A percentile compares a stretch with the other conserved stretches of the same genome.
Conservation (phyloP, 2,888 invertebrate species). For the Metacarcinus magister region DNA sequence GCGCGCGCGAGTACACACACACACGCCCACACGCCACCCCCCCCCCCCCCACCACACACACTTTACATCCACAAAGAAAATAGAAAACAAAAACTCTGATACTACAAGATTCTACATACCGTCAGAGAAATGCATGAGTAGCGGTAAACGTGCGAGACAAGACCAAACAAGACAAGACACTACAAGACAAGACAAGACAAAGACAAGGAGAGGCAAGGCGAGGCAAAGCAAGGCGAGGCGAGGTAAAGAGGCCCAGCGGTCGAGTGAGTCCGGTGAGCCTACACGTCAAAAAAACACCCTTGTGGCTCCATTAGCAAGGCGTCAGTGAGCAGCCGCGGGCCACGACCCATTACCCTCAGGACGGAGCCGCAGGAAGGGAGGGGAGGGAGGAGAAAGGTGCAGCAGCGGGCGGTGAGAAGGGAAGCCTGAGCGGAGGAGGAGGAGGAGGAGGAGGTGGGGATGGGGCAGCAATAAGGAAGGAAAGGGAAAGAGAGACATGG, state of each 20-base stretch:
- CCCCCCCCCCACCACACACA: not conserved
- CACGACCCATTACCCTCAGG: conserved; percentile 23
- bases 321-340: not conserved
- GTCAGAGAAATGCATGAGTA: too few relatives aligned
- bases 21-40: not conserved
- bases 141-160: too few relatives aligned
- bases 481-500: not conserved
- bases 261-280: not conserved
- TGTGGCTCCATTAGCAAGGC: not conserved
- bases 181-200: not conserved
- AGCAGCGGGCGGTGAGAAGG: not conserved
- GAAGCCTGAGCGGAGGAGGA: not conserved
- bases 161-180: too few relatives aligned
- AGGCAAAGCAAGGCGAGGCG: not conserved
- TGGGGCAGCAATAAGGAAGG: not conserved
- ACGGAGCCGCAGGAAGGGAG: not conserved
- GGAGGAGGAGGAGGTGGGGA: not conserved
- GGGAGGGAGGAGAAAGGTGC: not conserved
- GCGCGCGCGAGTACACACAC: not conserved
- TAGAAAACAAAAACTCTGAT: too few relatives aligned
- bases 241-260: not conserved
- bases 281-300: conserved; percentile 1
- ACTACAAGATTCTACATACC: not conserved
- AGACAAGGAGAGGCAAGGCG: not conserved
- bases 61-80: not conserved